Conservation (phyloP, 2,888 invertebrate genomes). For the Metopia argyrocephala region DNA sequence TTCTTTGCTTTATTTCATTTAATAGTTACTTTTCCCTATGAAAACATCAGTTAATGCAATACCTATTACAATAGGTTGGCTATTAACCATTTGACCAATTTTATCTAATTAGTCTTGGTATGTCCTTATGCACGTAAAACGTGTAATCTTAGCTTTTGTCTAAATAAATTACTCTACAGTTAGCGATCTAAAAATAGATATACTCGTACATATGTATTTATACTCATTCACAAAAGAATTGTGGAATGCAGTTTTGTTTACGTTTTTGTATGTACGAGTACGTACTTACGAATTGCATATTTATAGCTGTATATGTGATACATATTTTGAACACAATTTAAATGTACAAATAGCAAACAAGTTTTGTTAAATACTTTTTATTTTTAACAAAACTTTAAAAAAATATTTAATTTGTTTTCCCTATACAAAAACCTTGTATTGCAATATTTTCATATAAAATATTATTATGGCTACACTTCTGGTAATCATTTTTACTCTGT, state of each 20-base stretch:
- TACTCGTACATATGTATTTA: constrained; percentile 4
- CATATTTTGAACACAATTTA: constrained; percentile 6
- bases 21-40: no score
- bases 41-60: no score
- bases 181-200: constrained; percentile 65
- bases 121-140: constrained; percentile 55
- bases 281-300: neutral
- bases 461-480: no score
- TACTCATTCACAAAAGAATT: constrained; percentile 16
- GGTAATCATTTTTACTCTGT: no score
- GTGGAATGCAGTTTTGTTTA: constrained; percentile 51
- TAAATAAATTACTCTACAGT: constrained; percentile 59
- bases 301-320: neutral
- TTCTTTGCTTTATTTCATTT: no score
- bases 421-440: no score
- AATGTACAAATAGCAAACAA: neutral
- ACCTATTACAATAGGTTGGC: neutral
- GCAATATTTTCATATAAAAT: no score
- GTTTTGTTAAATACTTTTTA: neutral
- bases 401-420: no score
- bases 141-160: neutral
- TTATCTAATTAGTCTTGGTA: constrained; percentile 49
- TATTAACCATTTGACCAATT: constrained; percentile 17
- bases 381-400: no score
- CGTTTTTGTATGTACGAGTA: constrained; percentile 5